These are phyloP conservation scores for Lamprologus lemairii DNA, from an alignment of 2,113 vertebrate species.

Conservation along the genomic window DNA sequence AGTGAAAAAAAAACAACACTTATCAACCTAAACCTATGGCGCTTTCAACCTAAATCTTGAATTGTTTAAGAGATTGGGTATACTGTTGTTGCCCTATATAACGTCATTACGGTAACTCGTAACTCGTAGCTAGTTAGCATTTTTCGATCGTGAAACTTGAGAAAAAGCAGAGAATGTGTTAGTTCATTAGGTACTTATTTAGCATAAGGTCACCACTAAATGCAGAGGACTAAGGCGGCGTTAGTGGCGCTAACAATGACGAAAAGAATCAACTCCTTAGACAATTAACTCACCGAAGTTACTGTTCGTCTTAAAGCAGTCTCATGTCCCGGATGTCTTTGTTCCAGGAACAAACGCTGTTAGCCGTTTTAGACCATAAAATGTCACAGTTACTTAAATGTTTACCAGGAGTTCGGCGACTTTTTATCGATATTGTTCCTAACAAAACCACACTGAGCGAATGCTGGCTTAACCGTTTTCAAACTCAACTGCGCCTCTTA, in stretches of 20 bases:
- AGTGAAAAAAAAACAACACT: neutral
- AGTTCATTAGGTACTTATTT: neutral
- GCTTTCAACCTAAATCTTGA: neutral
- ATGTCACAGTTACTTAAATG: fast-evolving
- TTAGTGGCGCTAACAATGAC: neutral
- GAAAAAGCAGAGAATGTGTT: neutral
- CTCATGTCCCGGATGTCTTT: neutral
- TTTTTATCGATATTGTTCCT: neutral
- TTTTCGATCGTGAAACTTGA: neutral
- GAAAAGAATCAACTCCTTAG: neutral
- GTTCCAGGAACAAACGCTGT: neutral
- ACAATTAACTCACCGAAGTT: constrained; percentile 19
- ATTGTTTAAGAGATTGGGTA: neutral
- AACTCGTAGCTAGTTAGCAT: neutral
- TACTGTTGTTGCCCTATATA: neutral
- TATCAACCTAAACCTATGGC: neutral
- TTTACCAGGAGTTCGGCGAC: neutral
- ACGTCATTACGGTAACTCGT: neutral
- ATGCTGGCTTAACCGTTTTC: neutral
- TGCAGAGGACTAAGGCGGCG: neutral
- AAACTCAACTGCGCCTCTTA: neutral
- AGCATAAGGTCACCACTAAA: fast-evolving
- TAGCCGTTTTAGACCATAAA: neutral
- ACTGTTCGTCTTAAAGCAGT: neutral
- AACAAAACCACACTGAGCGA: neutral